Percentiles rank a stretch among this genome's conserved stretches.
Conservation (phyloP, 2,113 vertebrate genomes). For the Oreochromis spilurus region DNA sequence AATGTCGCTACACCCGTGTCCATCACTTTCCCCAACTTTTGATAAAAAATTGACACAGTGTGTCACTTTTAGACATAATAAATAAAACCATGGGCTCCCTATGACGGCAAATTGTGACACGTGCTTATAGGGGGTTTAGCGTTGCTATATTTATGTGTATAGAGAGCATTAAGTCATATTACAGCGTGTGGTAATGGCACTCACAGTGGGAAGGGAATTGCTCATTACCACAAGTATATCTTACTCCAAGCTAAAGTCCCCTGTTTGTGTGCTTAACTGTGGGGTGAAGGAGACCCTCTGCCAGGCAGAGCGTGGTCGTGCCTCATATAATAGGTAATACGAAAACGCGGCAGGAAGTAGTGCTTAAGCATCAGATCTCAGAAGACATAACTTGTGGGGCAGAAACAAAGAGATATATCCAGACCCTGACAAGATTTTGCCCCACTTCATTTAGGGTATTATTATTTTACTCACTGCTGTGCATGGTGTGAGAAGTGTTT, state of each 20-base stretch:
- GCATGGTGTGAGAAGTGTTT: conserved; percentile 10
- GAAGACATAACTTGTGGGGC: neutral
- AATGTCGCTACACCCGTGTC: neutral
- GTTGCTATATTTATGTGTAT: neutral
- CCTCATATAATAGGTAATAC: conserved; percentile 39
- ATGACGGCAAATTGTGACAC: neutral
- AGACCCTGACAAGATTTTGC: neutral
- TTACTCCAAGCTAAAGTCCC: conserved; percentile 5
- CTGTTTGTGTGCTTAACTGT: conserved; percentile 7
- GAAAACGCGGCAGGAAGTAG: conserved; percentile 30
- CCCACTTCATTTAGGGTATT: conserved; percentile 34
- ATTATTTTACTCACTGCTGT: neutral
- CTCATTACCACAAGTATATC: conserved; percentile 41
- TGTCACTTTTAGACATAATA: conserved; percentile 7
- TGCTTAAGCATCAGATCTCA: neutral
- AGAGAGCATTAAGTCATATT: neutral
- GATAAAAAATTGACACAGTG: neutral
- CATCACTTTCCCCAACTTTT: neutral
- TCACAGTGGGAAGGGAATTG: conserved; percentile 31
- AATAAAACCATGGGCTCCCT: conserved; percentile 35
- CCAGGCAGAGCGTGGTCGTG: conserved; percentile 2
- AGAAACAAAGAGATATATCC: neutral
- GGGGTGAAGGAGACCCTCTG: conserved; percentile 1
- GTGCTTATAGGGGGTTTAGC: neutral
- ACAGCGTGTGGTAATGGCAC: conserved; percentile 38